phyloP scores from a whole-genome alignment of 1,140 invertebrate genomes.

The Drosophila tani region DNA sequence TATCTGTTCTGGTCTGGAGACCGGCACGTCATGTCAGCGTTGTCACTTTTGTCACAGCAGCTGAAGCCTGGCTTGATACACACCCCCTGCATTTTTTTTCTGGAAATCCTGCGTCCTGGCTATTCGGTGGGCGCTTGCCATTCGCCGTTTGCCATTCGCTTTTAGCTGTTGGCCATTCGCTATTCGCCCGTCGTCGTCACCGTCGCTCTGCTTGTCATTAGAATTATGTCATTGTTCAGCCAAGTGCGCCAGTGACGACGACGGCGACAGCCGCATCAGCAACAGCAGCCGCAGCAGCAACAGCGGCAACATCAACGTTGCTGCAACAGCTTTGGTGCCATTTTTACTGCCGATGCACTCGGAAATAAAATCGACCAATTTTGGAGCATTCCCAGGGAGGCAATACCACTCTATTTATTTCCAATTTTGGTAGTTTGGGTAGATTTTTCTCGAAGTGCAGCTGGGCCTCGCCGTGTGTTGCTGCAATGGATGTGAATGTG shows the following conservation, averaged over 20 bases:
- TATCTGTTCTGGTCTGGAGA: slow-evolving; percentile 16
- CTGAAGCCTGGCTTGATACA: slow-evolving; percentile 21
- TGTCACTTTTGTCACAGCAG: slow-evolving; percentile 68
- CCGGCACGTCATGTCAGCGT: slow-evolving; percentile 62
- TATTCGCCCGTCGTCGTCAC: slow-evolving; percentile 34
- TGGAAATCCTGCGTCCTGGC: slow-evolving; percentile 12
- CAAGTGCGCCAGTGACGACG: slow-evolving; percentile 60
- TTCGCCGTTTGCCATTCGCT: slow-evolving; percentile 27
- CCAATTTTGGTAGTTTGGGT: neutral
- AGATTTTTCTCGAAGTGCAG: neutral
- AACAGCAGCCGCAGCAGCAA: slow-evolving; percentile 10
- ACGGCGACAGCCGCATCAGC: slow-evolving; percentile 11
- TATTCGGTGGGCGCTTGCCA: slow-evolving; percentile 45
- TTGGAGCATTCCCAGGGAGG: no score
- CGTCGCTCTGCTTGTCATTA: slow-evolving; percentile 71
- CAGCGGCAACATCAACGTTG: slow-evolving; percentile 5
- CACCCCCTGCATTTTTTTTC: neutral
- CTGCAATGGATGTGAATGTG: slow-evolving; percentile 32
- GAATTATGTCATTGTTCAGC: slow-evolving; percentile 74
- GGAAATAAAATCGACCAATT: neutral
- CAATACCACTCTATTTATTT: no score
- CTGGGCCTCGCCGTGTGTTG: slow-evolving; percentile 17
- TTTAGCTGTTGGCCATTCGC: slow-evolving; percentile 8
- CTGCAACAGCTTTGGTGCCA: slow-evolving; percentile 55
- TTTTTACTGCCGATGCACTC: slow-evolving; percentile 37